Percentiles rank a stretch among this genome's conserved stretches.
These are phyloP conservation scores for Diadegma fenestrale DNA, from an alignment of 2,888 invertebrate genomes.

Conservation along the genomic window DNA sequence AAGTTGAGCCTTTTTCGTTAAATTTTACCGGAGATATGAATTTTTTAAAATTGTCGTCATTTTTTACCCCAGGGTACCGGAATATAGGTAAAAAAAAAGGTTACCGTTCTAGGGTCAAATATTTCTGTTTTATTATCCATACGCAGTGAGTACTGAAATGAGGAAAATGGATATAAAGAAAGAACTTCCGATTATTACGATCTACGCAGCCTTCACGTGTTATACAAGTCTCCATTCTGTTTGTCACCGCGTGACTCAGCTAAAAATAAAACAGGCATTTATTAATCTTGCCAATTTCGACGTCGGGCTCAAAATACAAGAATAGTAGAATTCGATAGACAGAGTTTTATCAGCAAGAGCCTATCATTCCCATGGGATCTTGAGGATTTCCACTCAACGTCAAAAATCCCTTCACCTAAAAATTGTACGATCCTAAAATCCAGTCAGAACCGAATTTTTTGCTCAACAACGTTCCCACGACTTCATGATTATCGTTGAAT, in stretches of 20 bases:
- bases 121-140: not conserved
- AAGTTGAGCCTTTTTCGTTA: too few relatives aligned
- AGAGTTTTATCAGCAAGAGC: not conserved
- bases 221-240: conserved; percentile 16
- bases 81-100: too few relatives aligned
- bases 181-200: conserved; percentile 9
- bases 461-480: not conserved
- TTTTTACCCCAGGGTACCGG: too few relatives aligned
- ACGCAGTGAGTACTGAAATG: not conserved
- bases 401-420: not conserved
- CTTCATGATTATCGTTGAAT: not conserved
- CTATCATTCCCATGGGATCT: not conserved
- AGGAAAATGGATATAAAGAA: conserved; percentile 23
- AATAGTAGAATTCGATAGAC: not conserved
- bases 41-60: too few relatives aligned
- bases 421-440: not conserved
- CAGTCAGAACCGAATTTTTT: too few relatives aligned
- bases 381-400: not conserved
- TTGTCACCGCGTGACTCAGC: conserved; percentile 32
- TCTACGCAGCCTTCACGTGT: conserved; percentile 23
- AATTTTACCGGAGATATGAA: too few relatives aligned
- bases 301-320: conserved; percentile 9
- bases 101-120: too few relatives aligned
- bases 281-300: conserved; percentile 53
- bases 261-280: conserved; percentile 58